Evolutionary conservation across 2,888 invertebrate genomes (phyloP).

Genomic region (Philopedon plagiatum): DNA sequence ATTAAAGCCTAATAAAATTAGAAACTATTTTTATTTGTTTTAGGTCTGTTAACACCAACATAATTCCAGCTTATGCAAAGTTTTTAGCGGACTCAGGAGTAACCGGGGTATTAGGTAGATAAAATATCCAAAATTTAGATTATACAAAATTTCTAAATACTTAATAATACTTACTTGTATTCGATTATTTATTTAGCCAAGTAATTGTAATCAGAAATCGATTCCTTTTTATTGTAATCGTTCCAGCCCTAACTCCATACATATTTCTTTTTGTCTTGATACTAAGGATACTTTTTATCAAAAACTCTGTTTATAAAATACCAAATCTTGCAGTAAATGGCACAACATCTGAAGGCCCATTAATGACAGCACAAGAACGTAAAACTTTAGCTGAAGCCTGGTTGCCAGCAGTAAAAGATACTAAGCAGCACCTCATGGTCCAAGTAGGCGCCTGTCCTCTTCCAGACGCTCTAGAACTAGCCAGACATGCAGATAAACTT

Average conservation of each 20-base stretch:
- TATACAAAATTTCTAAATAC: too few relatives aligned
- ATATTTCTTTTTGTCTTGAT: too few relatives aligned
- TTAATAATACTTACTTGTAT: too few relatives aligned
- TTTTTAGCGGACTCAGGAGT: conserved; percentile 75
- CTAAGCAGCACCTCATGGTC: conserved; percentile 76
- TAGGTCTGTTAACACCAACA: conserved; percentile 59
- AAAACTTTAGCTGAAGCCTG: conserved; percentile 78
- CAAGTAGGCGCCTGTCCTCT: conserved; percentile 81
- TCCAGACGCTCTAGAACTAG: conserved; percentile 79
- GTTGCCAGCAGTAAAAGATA: conserved; percentile 71
- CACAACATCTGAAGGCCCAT: conserved; percentile 83
- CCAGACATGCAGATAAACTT: conserved; percentile 76
- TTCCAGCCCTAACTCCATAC: too few relatives aligned
- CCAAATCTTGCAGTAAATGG: conserved; percentile 77
- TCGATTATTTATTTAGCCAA: too few relatives aligned
- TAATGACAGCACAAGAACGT: conserved; percentile 77
- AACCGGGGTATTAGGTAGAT: conserved; percentile 78
- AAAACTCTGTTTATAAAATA: neutral
- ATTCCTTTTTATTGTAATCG: too few relatives aligned
- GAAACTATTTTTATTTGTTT: too few relatives aligned
- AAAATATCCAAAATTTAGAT: too few relatives aligned
- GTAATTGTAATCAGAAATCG: too few relatives aligned
- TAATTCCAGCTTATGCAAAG: conserved; percentile 74
- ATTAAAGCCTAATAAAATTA: too few relatives aligned
- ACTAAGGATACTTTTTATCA: too few relatives aligned